phyloP scores from a whole-genome alignment of 2,797 vertebrate species.

The Ispidina lecontei region DNA sequence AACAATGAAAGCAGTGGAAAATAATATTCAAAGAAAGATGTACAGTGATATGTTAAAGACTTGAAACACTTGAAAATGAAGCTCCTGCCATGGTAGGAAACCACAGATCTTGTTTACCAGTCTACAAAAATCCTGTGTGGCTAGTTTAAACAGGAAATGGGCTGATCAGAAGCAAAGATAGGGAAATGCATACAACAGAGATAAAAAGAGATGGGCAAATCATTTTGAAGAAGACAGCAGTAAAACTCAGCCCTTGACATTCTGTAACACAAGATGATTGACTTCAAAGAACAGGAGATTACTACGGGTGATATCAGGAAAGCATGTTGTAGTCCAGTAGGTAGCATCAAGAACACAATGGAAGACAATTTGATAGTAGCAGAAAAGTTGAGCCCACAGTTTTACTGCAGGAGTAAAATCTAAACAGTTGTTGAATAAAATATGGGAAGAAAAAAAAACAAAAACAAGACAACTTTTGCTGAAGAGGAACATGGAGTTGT shows the following conservation, averaged over 20 bases:
- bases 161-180: constrained; percentile 51
- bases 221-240: neutral
- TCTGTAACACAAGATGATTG: neutral
- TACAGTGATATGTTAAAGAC: neutral
- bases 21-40: neutral
- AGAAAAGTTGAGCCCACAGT: neutral
- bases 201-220: neutral
- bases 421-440: neutral
- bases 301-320: neutral
- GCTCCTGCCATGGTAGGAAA: constrained; percentile 12
- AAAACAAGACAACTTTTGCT: neutral
- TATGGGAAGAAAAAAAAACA: too few relatives aligned
- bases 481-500: neutral
- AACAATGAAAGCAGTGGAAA: neutral
- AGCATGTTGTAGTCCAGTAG: neutral
- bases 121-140: constrained; percentile 3
- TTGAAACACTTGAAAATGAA: neutral
- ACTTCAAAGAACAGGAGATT: neutral
- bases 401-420: neutral
- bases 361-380: neutral
- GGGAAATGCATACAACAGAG: neutral
- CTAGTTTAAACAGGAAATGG: constrained; percentile 59
- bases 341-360: neutral
- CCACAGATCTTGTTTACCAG: constrained; percentile 55
- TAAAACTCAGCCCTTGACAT: neutral